Conservation (phyloP, 2,113 vertebrate species). For the Alethe castanea region DNA sequence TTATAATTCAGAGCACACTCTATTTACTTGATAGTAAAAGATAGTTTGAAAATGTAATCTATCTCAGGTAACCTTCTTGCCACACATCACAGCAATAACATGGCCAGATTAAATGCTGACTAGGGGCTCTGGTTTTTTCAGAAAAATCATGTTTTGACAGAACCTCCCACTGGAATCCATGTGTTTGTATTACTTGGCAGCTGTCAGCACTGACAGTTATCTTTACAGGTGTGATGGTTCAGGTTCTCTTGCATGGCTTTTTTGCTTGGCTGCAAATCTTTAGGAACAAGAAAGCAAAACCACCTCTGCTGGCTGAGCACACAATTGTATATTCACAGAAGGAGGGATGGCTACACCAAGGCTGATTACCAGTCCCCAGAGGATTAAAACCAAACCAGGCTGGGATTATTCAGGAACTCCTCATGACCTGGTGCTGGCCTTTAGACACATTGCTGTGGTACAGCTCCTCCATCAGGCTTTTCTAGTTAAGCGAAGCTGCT, state of each 20-base stretch:
- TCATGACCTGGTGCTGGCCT: not conserved
- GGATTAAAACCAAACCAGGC: not conserved
- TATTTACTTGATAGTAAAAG: not conserved
- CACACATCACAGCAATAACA: not conserved
- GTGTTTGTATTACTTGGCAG: not conserved
- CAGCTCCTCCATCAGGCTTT: not conserved
- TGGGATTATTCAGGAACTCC: not conserved
- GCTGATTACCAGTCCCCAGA: not conserved
- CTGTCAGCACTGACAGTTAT: rapidly evolving
- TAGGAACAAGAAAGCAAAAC: not conserved
- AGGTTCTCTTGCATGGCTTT: not conserved
- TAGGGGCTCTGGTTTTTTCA: not conserved
- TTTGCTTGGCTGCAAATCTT: not conserved
- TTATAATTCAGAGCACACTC: not conserved
- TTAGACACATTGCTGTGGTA: rapidly evolving
- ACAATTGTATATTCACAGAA: rapidly evolving
- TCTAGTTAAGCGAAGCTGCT: not conserved
- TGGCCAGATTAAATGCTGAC: not conserved
- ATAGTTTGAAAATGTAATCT: not conserved
- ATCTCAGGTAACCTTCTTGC: not conserved
- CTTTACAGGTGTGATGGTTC: not conserved
- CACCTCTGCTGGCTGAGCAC: not conserved
- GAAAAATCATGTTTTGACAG: not conserved
- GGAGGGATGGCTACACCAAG: not conserved
- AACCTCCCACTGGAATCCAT: not conserved